phyloP scores from a whole-genome alignment of 2,797 vertebrate species.

The Urosaurus nigricauda region DNA sequence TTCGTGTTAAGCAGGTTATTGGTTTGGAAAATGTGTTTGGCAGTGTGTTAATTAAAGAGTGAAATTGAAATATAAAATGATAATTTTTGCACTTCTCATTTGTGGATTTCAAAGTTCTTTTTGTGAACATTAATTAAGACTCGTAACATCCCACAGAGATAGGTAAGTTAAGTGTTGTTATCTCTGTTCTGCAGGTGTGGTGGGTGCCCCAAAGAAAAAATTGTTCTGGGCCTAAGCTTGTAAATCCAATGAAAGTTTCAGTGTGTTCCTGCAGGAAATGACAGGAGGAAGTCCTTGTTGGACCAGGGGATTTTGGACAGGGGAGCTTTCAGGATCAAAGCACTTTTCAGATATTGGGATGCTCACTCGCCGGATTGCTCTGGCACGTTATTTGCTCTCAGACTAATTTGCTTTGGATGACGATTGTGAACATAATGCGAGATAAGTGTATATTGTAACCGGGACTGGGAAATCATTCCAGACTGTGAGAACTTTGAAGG shows the following conservation, averaged over 20 bases:
- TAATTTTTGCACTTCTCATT: slow-evolving; percentile 35
- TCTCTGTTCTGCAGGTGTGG: slow-evolving; percentile 46
- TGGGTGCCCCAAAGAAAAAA: slow-evolving; percentile 23
- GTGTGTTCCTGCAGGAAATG: slow-evolving; percentile 41
- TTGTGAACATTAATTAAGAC: slow-evolving; percentile 66
- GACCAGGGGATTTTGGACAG: slow-evolving; percentile 12
- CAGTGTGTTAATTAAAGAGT: slow-evolving; percentile 57
- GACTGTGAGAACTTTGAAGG: neutral
- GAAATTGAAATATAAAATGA: slow-evolving; percentile 50
- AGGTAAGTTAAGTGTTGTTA: slow-evolving; percentile 54
- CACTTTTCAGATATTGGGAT: neutral
- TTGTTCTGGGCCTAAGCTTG: slow-evolving; percentile 3
- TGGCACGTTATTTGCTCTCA: neutral
- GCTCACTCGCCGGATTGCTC: neutral
- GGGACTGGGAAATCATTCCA: neutral
- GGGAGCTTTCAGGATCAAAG: neutral
- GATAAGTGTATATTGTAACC: neutral
- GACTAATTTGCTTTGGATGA: neutral
- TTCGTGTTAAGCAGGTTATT: slow-evolving; percentile 38
- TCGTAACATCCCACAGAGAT: slow-evolving; percentile 53
- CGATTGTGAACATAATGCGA: neutral
- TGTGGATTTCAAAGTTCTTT: slow-evolving; percentile 56
- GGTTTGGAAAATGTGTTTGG: slow-evolving; percentile 58
- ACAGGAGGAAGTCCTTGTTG: slow-evolving; percentile 5
- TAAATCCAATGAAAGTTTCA: neutral